Evolutionary conservation across 2,113 vertebrate species (phyloP).

Genomic region (Plestiodon gilberti): DNA sequence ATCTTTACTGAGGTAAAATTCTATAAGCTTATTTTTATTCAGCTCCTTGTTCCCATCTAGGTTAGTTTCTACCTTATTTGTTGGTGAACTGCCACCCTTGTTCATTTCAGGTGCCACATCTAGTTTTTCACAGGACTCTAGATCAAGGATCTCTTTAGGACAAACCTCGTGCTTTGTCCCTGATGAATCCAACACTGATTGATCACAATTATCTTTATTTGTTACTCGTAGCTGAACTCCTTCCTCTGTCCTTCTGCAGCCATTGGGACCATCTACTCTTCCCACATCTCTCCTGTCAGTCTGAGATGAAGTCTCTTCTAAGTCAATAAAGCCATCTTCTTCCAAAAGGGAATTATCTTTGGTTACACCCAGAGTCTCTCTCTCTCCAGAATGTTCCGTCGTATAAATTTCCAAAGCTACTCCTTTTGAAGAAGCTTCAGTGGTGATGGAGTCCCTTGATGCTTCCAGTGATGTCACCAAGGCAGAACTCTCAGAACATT

Average conservation of each 20-base stretch:
- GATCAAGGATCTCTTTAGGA: conserved; percentile 73
- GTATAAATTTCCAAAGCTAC: conserved; percentile 22
- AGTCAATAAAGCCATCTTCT: conserved; percentile 68
- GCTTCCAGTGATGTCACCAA: conserved; percentile 59
- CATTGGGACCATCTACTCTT: conserved; percentile 59
- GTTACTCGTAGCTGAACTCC: conserved; percentile 56
- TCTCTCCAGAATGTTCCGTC: conserved; percentile 52
- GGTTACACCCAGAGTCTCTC: conserved; percentile 52
- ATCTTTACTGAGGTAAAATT: conserved; percentile 79
- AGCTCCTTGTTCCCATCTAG: conserved; percentile 74
- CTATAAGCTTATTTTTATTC: conserved; percentile 81
- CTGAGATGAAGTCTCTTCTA: conserved; percentile 66
- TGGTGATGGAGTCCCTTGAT: conserved; percentile 40
- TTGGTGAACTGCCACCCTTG: conserved; percentile 75
- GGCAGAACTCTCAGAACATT: conserved; percentile 47
- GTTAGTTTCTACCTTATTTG: conserved; percentile 70
- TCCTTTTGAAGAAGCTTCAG: conserved; percentile 29
- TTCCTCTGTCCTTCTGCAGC: conserved; percentile 56
- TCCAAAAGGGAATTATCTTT: conserved; percentile 72
- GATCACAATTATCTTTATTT: conserved; percentile 62
- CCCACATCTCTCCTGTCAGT: conserved; percentile 54
- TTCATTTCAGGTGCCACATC: conserved; percentile 77
- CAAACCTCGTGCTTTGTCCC: conserved; percentile 68
- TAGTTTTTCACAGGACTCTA: conserved; percentile 78
- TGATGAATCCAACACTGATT: conserved; percentile 55